Conservation (phyloP, 2,797 vertebrate genomes). For the Argya squamiceps region DNA sequence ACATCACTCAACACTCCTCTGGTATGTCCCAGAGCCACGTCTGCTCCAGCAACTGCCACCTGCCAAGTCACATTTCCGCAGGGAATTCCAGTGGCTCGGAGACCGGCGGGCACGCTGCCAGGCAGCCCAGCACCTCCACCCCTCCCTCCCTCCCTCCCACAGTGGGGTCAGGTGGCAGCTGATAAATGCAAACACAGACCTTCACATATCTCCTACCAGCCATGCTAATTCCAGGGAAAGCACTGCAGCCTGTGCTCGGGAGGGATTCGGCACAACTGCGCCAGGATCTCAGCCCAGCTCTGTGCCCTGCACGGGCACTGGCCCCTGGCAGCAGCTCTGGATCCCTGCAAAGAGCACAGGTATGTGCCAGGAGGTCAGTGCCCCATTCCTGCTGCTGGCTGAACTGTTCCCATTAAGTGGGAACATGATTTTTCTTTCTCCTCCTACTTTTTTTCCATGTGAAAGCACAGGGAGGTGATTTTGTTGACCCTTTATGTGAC, state of each 20-base stretch:
- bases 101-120: neutral
- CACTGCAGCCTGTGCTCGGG: fast-evolving
- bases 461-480: neutral
- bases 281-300: neutral
- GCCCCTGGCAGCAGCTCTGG: neutral
- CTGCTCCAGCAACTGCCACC: slow-evolving; percentile 7
- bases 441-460: neutral
- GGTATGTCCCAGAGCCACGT: neutral
- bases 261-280: fast-evolving
- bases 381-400: neutral
- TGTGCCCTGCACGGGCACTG: neutral
- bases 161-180: neutral
- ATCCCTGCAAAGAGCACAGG: neutral
- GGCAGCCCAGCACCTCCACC: neutral
- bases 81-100: neutral
- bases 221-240: neutral
- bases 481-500: neutral
- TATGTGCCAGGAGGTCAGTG: neutral
- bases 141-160: neutral
- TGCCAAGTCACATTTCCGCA: slow-evolving; percentile 1
- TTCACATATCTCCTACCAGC: neutral
- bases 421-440: neutral
- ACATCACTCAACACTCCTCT: neutral
- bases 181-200: neutral
- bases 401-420: neutral